A percentile compares a stretch with the other conserved stretches of the same genome.
These are phyloP conservation scores for Zygothrica quintamaculata DNA, from an alignment of 2,888 invertebrate species.

Conservation along the genomic window DNA sequence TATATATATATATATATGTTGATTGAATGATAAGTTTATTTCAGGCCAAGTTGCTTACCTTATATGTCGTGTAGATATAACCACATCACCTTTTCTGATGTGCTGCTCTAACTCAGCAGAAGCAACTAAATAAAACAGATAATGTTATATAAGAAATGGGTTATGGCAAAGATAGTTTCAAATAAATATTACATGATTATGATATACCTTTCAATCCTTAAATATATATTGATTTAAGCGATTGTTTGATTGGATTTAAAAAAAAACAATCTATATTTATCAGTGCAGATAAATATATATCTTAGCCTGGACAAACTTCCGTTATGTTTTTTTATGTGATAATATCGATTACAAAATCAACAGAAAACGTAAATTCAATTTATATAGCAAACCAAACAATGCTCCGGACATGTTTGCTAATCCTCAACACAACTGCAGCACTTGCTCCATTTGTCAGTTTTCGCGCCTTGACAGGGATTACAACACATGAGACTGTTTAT, in stretches of 20 bases:
- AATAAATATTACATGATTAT: too few species aligned
- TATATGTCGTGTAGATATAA: conserved; percentile 84
- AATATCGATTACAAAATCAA: conserved; percentile 72
- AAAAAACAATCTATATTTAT: neutral
- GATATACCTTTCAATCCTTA: too few species aligned
- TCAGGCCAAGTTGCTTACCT: conserved; percentile 81
- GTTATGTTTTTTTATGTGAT: conserved; percentile 34
- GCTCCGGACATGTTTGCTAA: conserved; percentile 50
- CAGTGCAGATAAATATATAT: neutral
- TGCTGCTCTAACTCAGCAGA: conserved; percentile 84
- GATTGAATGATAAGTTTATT: conserved; percentile 37
- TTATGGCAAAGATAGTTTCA: too few species aligned
- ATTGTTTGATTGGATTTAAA: neutral
- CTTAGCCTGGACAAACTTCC: conserved; percentile 56
- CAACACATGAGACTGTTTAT: conserved; percentile 66
- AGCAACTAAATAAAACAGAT: too few species aligned
- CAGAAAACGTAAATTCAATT: conserved; percentile 19
- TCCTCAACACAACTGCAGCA: conserved; percentile 45
- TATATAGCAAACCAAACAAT: conserved; percentile 35
- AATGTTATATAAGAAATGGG: too few species aligned
- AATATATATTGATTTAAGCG: neutral
- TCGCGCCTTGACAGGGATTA: conserved; percentile 67
- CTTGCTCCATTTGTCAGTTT: conserved; percentile 59
- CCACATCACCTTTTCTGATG: conserved; percentile 84
- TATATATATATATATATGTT: conserved; percentile 1